Conservation (phyloP, 2,797 vertebrate genomes). For the Chelmon rostratus region DNA sequence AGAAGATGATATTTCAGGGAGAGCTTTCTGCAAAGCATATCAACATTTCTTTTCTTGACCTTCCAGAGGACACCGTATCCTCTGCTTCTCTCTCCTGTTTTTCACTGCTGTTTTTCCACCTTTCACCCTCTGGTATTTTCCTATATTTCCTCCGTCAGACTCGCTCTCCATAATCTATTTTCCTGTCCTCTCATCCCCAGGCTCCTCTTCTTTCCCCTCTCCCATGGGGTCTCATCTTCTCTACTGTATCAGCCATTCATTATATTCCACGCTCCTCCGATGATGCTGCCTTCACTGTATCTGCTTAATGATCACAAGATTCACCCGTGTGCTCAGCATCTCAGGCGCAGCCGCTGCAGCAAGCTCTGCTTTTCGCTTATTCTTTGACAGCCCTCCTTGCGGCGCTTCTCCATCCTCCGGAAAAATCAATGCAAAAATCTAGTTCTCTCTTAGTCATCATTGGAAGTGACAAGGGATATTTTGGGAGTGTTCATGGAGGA, state of each 20-base stretch:
- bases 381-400: not conserved
- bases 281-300: constrained; percentile 45
- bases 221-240: constrained; percentile 73
- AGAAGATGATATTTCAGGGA: constrained; percentile 64
- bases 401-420: not conserved
- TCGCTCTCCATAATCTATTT: constrained; percentile 70
- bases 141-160: constrained; percentile 51
- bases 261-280: constrained; percentile 44
- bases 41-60: constrained; percentile 57
- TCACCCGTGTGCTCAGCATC: constrained; percentile 34
- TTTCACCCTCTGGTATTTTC: constrained; percentile 73
- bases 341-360: not conserved
- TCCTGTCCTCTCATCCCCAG: constrained; percentile 63
- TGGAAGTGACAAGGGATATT: constrained; percentile 32
- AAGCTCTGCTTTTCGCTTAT: not conserved
- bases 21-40: constrained; percentile 75
- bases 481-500: constrained; percentile 30
- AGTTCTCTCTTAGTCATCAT: constrained; percentile 25
- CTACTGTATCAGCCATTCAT: constrained; percentile 57
- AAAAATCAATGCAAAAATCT: constrained; percentile 10
- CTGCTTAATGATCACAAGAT: constrained; percentile 52
- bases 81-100: constrained; percentile 54
- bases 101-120: constrained; percentile 52
- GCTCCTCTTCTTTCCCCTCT: constrained; percentile 40
- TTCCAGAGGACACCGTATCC: constrained; percentile 62